Percentiles rank a stretch among this genome's conserved stretches.
phyloP scores from a whole-genome alignment of 2,888 invertebrate species.

The Leucoma salicis region DNA sequence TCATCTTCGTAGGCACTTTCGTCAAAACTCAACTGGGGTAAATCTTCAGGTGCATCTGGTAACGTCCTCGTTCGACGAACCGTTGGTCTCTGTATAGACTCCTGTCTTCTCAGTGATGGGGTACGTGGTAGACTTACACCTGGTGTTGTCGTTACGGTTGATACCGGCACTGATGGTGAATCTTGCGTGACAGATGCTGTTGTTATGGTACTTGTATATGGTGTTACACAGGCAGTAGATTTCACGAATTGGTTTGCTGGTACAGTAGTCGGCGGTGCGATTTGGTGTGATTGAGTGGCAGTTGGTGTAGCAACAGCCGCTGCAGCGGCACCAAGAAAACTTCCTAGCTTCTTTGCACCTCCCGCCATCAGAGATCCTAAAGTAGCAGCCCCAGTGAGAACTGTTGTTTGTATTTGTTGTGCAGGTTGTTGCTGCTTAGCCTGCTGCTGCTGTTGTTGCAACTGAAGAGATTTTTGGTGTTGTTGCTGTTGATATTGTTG shows the following conservation, averaged over 20 bases:
- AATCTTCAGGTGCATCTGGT: constrained; percentile 75
- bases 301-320: constrained; percentile 67
- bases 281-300: constrained; percentile 44
- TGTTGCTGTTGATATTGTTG: constrained; percentile 36
- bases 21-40: constrained; percentile 66
- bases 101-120: constrained; percentile 72
- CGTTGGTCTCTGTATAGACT: constrained; percentile 76
- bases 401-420: constrained; percentile 68
- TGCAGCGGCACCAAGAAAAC: constrained; percentile 75
- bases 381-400: constrained; percentile 72
- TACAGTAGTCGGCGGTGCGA: constrained; percentile 40
- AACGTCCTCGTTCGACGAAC: constrained; percentile 73
- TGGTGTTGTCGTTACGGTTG: constrained; percentile 60
- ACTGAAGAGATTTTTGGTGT: constrained; percentile 36
- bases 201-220: constrained; percentile 59
- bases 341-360: constrained; percentile 75
- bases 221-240: constrained; percentile 55
- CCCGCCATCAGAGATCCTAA: constrained; percentile 77
- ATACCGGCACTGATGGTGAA: constrained; percentile 58
- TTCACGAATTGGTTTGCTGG: constrained; percentile 49
- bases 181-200: constrained; percentile 72
- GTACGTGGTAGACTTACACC: constrained; percentile 64
- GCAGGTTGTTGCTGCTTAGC: constrained; percentile 62
- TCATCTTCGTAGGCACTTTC: constrained; percentile 81
- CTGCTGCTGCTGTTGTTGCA: constrained; percentile 47